Base-by-base conservation (phyloP, 2,113 vertebrate species). In the Penelope pileata region DNA sequence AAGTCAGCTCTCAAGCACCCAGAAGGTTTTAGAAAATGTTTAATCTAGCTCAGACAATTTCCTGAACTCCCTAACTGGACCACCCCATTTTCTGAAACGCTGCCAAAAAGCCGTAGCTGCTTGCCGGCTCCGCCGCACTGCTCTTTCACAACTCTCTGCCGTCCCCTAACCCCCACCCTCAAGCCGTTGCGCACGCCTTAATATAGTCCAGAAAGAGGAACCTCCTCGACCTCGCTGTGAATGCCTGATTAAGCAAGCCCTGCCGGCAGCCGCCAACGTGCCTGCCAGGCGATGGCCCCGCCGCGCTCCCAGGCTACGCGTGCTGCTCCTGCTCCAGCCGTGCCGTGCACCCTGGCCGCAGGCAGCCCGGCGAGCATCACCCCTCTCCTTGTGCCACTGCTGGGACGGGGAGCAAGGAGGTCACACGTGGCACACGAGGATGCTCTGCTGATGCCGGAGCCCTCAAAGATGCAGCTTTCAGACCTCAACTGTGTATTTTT, bases 11-110 rank as follows among this genome's bases (percentile, higher is more conserved):
- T 97, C 90, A 81, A 96, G 86, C 87, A 96, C 96, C 96, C 93
- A 92, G 83, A 97, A 98, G 96, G 92, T 96, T 98, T 97, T 93
- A 96, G 96, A 97, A 98, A 97, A 97, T 97, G 97, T 97, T 98
- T 98, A 98, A 98, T 97, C 97, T 98, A 98, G 96, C 96, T 98
- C 96, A 97, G 97, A 97, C 97, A 96, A 97, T 98, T 98, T 98
- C 97, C 98, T 97, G 97, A 95, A 94, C 96, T 97, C 96, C 94
- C 97, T 96, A 97, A 95, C 94, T 29, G 88, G 97, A 98, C 98
- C 97, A 98, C 97, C 98, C 97, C 95, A 96, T 80, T 96, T 95
- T 97, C 90, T 97, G 96, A 97, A 96, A 81, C 3, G 0, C 91
- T 97, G 98, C 97, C 98, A 98, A 72, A 96, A 95, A 84, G 88